Percentiles rank a stretch among this genome's conserved stretches.
Conservation (phyloP, 2,888 invertebrate genomes). For the Ischnus inquisitorius region DNA sequence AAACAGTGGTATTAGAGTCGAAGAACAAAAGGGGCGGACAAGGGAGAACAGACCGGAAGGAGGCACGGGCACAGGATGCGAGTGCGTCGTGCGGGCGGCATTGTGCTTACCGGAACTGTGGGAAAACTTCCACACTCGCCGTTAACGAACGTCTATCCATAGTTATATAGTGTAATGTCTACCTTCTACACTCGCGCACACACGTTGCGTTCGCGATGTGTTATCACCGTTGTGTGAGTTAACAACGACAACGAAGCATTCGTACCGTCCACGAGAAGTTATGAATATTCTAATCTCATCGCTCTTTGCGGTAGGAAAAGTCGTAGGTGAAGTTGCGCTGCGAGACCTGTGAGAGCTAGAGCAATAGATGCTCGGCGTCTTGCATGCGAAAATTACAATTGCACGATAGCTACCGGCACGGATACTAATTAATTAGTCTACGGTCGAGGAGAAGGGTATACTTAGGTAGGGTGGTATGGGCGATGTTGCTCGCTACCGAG, state of each 20-base stretch:
- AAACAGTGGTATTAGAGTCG: constrained; percentile 1
- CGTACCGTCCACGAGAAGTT: constrained; percentile 36
- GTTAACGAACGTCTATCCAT: constrained; percentile 54
- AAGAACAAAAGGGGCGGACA: constrained; percentile 60
- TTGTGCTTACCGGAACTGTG: constrained; percentile 82
- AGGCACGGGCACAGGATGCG: constrained; percentile 78
- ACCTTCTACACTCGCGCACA: not conserved
- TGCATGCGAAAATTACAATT: constrained; percentile 69
- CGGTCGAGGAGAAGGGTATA: not conserved
- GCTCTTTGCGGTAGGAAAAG: not conserved
- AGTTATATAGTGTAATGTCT: constrained; percentile 53
- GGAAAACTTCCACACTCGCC: constrained; percentile 80
- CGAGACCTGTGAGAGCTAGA: not conserved
- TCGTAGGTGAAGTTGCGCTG: constrained; percentile 15
- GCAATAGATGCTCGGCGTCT: constrained; percentile 18
- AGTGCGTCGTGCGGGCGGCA: constrained; percentile 77
- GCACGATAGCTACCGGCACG: constrained; percentile 62
- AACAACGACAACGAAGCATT: constrained; percentile 1
- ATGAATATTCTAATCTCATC: constrained; percentile 59
- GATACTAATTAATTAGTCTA: constrained; percentile 78
- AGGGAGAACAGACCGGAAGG: constrained; percentile 76
- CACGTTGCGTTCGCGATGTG: not conserved
- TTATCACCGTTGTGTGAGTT: not conserved
- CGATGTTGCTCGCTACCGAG: not conserved
- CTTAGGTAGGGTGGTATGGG: constrained; percentile 7